These are phyloP conservation scores for Platynereis dumerilii DNA, from an alignment of 2,888 invertebrate species.

Conservation along the genomic window DNA sequence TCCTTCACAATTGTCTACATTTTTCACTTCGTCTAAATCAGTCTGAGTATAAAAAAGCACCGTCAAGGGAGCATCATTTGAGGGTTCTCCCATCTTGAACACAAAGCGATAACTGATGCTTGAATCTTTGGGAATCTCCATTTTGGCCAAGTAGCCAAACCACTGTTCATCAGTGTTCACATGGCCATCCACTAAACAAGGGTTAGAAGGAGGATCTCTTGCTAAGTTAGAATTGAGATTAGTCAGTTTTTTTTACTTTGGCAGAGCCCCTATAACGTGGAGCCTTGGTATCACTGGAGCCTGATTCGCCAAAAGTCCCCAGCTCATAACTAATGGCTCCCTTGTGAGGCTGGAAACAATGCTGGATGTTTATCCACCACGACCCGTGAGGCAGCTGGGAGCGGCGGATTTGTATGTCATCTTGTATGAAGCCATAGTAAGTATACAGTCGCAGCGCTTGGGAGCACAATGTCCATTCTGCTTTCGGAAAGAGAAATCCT, in stretches of 20 bases:
- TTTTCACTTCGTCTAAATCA: neutral
- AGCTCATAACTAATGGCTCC: conserved; percentile 11
- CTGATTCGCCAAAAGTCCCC: conserved; percentile 16
- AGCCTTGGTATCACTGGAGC: conserved; percentile 8
- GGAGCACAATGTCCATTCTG: conserved; percentile 20
- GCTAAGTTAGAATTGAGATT: neutral
- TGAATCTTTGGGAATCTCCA: conserved; percentile 18
- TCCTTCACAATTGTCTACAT: conserved; percentile 6
- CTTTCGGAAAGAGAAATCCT: conserved; percentile 17
- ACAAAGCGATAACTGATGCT: conserved; percentile 21
- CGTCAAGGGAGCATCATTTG: conserved; percentile 16
- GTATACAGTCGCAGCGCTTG: conserved; percentile 11
- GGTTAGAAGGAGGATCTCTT: neutral
- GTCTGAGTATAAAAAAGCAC: conserved; percentile 17
- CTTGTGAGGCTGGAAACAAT: conserved; percentile 6
- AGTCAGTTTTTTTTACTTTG: neutral
- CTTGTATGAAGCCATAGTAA: conserved; percentile 17
- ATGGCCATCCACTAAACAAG: conserved; percentile 17
- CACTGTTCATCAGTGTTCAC: conserved; percentile 20
- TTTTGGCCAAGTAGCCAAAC: conserved; percentile 22
- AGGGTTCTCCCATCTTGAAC: conserved; percentile 19
- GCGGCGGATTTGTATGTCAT: neutral
- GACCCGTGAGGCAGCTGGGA: conserved; percentile 7
- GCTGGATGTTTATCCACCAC: conserved; percentile 18
- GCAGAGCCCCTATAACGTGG: conserved; percentile 15